These are phyloP conservation scores for Campoletis raptor DNA, from an alignment of 2,888 invertebrate species.

Conservation along the genomic window DNA sequence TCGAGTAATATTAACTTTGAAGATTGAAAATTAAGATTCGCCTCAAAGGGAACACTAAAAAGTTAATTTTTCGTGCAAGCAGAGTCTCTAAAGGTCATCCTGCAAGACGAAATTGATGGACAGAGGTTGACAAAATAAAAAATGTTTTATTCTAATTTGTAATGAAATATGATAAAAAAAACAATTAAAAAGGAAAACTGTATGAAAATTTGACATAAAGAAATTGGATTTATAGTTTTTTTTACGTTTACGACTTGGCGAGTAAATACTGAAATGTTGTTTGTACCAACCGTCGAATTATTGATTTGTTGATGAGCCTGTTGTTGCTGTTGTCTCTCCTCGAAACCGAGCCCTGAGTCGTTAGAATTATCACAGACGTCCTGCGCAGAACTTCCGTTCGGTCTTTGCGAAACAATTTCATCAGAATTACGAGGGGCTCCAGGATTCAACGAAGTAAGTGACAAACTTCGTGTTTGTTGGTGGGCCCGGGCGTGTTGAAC, in stretches of 20 bases:
- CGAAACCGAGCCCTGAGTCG: conserved; percentile 95
- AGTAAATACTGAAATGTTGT: not conserved
- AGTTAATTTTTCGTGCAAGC: not conserved
- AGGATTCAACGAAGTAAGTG: conserved; percentile 83
- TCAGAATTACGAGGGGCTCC: conserved; percentile 85
- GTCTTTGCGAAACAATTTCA: conserved; percentile 85
- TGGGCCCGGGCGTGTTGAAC: conserved; percentile 49
- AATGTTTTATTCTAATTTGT: not conserved
- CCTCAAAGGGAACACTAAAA: too few relatives aligned
- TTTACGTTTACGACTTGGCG: not conserved
- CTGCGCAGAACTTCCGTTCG: conserved; percentile 85
- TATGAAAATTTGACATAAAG: not conserved
- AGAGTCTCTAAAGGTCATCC: too few relatives aligned
- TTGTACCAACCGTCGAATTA: conserved; percentile 69
- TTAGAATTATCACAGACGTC: conserved; percentile 94
- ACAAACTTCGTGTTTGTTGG: conserved; percentile 77
- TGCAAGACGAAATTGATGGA: too few relatives aligned
- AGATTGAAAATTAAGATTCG: too few relatives aligned
- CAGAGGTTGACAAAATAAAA: too few relatives aligned
- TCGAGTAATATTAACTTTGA: too few relatives aligned
- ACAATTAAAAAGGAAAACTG: not conserved
- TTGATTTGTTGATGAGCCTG: conserved; percentile 79
- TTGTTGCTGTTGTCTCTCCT: conserved; percentile 88
- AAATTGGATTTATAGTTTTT: conserved; percentile 12
- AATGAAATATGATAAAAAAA: not conserved